Base-by-base conservation (phyloP, 1,140 invertebrate species). In the Archivesica marissinica region DNA sequence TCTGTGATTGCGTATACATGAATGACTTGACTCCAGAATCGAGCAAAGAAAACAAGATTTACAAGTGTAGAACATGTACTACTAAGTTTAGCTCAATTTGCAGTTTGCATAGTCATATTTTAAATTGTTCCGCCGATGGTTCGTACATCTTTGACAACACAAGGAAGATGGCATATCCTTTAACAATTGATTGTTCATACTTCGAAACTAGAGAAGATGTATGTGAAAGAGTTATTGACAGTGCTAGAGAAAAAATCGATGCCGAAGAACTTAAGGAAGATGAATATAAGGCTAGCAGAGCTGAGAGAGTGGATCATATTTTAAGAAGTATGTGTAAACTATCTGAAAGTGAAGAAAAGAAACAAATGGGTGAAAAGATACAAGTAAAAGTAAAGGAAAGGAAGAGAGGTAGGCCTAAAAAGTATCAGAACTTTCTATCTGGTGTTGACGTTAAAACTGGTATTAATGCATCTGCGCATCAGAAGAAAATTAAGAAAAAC, bases 131-230 rank as follows among this genome's bases (percentile, higher is more conserved):
- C 0, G 25, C 35, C 9, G 44, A 72, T 72, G 68, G 68, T 0
- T 72, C 68, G 33, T 72, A 72, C 35, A 50, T 72, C 50, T 50
- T 72, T 50, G 68, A 72, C 28, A 47, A 72, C 28, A 30, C 44
- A 52, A 50, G 15, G 41, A 72, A 72, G 9, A 72, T 50, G 41
- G 68, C 35, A 15, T 72, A 72, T 41, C 68, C 68, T 28, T 30
- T 72, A 11, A 72, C n/a, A 28, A 38, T 72, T 25, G n/a, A 72
- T 30, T 72, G 68, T 17, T 47, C 41, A 9, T 23, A 44, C 25
- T 47, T 28, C 50, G 41, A 47, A 47, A 30, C 1, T 9, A 47
- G 41, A 30, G 66, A 47, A 47, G 38, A 44, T 33, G 68, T 47
- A 20, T 3, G 68, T 72, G 39, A 44, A n/a, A 39, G 61, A 28